A percentile compares a stretch with the other conserved stretches of the same genome.
phyloP scores from a whole-genome alignment of 2,113 vertebrate genomes.

The Nyctibius bracteatus region DNA sequence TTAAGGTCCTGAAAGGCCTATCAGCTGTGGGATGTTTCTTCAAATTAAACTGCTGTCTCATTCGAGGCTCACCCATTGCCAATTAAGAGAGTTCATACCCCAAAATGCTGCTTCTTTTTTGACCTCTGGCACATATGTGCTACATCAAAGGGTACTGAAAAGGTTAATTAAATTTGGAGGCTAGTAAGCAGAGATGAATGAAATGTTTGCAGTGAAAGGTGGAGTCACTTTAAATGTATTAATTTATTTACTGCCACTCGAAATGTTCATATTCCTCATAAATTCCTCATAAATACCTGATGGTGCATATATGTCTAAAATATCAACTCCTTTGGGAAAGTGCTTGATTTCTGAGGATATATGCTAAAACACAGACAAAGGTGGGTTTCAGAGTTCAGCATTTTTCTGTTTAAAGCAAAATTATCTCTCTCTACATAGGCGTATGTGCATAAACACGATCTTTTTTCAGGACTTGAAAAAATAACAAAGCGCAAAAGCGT shows the following conservation, averaged over 20 bases:
- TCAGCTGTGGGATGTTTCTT: background rate
- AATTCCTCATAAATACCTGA: background rate
- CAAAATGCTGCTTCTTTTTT: background rate
- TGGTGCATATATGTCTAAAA: background rate
- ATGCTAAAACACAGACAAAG: background rate
- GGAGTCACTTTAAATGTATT: background rate
- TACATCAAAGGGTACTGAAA: background rate
- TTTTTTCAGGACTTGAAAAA: background rate
- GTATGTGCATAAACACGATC: rapidly evolving
- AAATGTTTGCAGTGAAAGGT: background rate
- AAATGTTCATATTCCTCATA: background rate
- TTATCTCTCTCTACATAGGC: background rate
- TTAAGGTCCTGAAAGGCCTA: background rate
- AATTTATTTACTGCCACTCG: background rate
- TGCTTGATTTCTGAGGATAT: background rate
- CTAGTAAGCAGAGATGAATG: background rate
- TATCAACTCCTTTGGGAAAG: background rate
- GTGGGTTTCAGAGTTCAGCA: background rate
- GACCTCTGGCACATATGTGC: background rate
- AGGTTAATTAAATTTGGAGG: background rate
- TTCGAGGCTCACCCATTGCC: background rate
- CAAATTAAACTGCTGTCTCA: background rate
- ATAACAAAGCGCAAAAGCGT: background rate
- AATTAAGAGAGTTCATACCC: background rate
- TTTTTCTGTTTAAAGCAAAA: background rate